phyloP scores from a whole-genome alignment of 2,797 vertebrate genomes.

The Crocodylus rhombifer region DNA sequence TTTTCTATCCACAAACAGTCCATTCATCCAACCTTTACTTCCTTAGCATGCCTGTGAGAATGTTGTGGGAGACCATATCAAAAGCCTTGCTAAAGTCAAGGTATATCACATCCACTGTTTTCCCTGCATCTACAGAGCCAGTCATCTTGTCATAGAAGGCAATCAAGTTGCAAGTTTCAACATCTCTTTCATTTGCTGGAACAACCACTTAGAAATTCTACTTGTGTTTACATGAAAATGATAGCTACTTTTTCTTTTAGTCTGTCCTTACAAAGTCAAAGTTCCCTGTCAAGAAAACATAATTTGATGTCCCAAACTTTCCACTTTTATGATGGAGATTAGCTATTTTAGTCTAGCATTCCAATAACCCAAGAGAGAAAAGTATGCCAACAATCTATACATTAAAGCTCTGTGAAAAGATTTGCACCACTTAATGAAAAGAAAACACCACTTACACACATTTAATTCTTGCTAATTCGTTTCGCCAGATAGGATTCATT shows the following conservation, averaged over 20 bases:
- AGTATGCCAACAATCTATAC: not conserved
- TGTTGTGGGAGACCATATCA: too few species aligned
- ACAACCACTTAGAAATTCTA: not conserved
- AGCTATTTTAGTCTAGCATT: not conserved
- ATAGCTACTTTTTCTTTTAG: not conserved
- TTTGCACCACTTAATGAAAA: not conserved
- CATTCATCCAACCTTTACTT: too few species aligned
- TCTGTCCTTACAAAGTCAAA: not conserved
- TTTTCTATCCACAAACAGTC: too few species aligned
- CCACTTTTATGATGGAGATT: not conserved
- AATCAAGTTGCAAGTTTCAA: not conserved
- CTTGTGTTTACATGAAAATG: slow-evolving; percentile 20
- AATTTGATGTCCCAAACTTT: not conserved
- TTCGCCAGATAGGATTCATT: not conserved
- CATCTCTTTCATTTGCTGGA: not conserved
- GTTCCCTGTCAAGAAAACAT: slow-evolving; percentile 8
- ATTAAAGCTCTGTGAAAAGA: not conserved
- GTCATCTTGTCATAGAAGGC: too few species aligned
- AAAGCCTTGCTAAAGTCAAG: too few species aligned
- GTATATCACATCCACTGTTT: too few species aligned
- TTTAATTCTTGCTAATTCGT: not conserved
- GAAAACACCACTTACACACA: not conserved
- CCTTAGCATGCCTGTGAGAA: too few species aligned
- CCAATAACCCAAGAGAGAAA: not conserved
- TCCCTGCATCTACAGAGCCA: too few species aligned